Evolutionary conservation across 2,888 invertebrate genomes (phyloP), one percentile per base, ranked within the genome.

Genomic region (Ommatoiulus sabulosus): DNA sequence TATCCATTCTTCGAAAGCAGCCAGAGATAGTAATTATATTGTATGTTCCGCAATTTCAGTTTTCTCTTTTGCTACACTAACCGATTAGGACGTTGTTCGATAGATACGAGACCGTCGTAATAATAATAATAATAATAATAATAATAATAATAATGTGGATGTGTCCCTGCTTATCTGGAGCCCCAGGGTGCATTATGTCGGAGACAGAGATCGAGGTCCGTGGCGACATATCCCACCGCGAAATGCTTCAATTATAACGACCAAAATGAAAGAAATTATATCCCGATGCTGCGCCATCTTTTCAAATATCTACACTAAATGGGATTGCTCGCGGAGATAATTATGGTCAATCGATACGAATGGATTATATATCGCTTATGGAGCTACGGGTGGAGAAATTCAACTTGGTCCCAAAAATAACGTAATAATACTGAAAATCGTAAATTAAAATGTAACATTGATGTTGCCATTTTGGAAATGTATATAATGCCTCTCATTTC

Each of bases 211-310:
- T 6, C 20, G 24, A 72, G 6, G 72, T 72, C 72, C 72, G n/a
- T 72, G 72, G 72, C 72, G 72, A 24, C 72, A 72, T 72, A 72
- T 72, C 72, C 72, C 72, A 72, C 72, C 24, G 72, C 72, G 72
- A 72, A 72, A 72, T 72, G 72, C 72, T 72, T 72, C 72, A 72
- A 72, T 72, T 72, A 72, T 72, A 72, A 72, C 72, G 72, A 72
- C 72, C 72, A 72, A 72, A 72, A 72, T 72, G 72, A 72, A 72
- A 72, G 72, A 72, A 72, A 72, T 72, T 72, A 72, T 72, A 72
- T 72, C 72, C 72, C 72, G 10, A 72, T 72, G 72, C 72, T 72
- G 72, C 72, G 20, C 6, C 72, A 72, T 72, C 72, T 72, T 72
- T 72, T 72, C 72, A 72, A 72, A 72, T 72, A 72, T 72, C 72